These are phyloP conservation scores for Malaclemys terrapin DNA, from an alignment of 2,113 vertebrate species.

Conservation along the genomic window DNA sequence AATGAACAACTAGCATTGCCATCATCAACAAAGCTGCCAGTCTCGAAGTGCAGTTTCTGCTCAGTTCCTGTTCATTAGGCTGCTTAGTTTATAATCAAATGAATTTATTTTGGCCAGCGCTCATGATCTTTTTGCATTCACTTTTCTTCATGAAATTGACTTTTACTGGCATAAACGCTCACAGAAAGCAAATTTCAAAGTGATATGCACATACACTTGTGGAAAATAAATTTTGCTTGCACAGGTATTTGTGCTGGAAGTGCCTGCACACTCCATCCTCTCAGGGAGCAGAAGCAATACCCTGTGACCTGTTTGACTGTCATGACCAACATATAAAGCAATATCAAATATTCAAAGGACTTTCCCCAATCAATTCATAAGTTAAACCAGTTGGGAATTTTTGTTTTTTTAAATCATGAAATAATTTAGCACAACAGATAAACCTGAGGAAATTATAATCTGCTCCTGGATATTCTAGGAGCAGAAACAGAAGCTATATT, in stretches of 20 bases:
- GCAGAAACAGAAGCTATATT: not conserved
- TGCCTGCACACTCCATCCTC: not conserved
- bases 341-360: not conserved
- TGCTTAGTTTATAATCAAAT: not conserved
- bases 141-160: not conserved
- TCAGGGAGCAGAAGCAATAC: not conserved
- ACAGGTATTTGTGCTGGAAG: not conserved
- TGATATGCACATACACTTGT: not conserved
- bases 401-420: not conserved
- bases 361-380: not conserved
- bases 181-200: slow-evolving; percentile 18
- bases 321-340: not conserved
- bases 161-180: not conserved
- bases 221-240: not conserved
- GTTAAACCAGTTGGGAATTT: not conserved
- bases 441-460: not conserved
- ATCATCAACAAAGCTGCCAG: not conserved
- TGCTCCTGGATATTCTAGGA: not conserved
- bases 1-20: not conserved
- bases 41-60: not conserved
- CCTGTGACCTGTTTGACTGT: not conserved
- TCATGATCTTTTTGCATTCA: not conserved
- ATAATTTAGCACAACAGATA: not conserved
- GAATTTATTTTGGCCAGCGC: not conserved
- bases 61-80: not conserved